Evolutionary conservation across 1,140 invertebrate species (phyloP), one percentile per base, ranked within the genome.

Genomic region (Halesus radiatus): DNA sequence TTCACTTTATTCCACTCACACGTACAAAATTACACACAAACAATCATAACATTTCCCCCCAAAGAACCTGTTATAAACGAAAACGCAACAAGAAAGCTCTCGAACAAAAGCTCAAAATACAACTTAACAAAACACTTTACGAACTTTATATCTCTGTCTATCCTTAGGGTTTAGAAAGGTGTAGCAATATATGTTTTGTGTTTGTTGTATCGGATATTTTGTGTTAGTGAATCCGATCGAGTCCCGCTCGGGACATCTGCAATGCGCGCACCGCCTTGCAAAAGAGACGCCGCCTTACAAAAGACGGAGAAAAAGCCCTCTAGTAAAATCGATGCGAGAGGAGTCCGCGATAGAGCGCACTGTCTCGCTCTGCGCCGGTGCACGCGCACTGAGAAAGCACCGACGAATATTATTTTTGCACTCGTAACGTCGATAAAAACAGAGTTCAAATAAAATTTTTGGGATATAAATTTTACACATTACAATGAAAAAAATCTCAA

Each of bases 291-390:
- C 16, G 23, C 52, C 20, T 22, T 74, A 74, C 72, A 54, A 20
- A 22, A 74, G 72, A 87, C 58, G 62, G 83, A 84, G 85, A 88
- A 50, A 26, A 81, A 60, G 76, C 79, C 78, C 83, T 83, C 84
- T 84, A 85, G 85, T 85, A 86, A 88, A 86, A 89, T 89, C 87
- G 85, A 88, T 89, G 87, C 86, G 85, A 22, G 56, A 66, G 32
- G 79, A 81, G 45, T 81, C 56, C 58, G 73, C 45, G 13, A 72
- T 32, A 79, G 81, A 22, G 37, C 3, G 23, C 1, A 15, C 50
- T 74, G 45, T 88, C 85, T 82, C 86, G 26, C 79, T 87, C 85
- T 70, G 16, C 50, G 81, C 73, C 85, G 78, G 88, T 89, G 83
- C 88, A 76, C 75, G 72, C 76, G 87, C 84, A 87, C 88, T 76